These are phyloP conservation scores for Anguilla megastoma DNA, from an alignment of 2,797 vertebrate genomes.

Conservation along the genomic window DNA sequence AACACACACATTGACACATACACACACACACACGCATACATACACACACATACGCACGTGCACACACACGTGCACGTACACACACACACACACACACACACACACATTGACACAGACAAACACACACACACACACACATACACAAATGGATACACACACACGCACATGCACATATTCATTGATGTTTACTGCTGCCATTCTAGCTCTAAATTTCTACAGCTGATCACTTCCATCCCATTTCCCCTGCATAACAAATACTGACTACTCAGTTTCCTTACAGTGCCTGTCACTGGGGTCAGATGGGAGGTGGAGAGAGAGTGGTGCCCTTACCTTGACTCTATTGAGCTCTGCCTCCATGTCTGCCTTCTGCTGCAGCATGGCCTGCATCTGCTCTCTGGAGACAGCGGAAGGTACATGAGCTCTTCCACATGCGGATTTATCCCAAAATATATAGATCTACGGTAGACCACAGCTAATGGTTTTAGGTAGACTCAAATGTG, in stretches of 20 bases:
- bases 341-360: conserved; percentile 40
- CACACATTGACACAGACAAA: neutral
- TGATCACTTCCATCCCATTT: neutral
- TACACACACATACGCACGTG: neutral
- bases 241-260: neutral
- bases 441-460: neutral
- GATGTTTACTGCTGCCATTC: neutral
- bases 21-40: neutral
- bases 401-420: neutral
- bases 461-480: neutral
- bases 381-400: conserved; percentile 52
- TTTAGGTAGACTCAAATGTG: neutral
- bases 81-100: conserved; percentile 4
- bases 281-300: neutral
- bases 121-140: neutral
- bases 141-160: neutral
- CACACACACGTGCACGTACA: neutral
- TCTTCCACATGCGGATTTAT: neutral
- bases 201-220: neutral
- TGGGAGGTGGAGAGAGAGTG: neutral
- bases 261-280: neutral
- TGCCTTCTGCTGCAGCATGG: conserved; percentile 45
- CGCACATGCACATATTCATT: neutral
- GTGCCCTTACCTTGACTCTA: conserved; percentile 48
- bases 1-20: neutral